Base-by-base conservation (phyloP, 1,140 invertebrate genomes). In the Bombus pyrosoma region DNA sequence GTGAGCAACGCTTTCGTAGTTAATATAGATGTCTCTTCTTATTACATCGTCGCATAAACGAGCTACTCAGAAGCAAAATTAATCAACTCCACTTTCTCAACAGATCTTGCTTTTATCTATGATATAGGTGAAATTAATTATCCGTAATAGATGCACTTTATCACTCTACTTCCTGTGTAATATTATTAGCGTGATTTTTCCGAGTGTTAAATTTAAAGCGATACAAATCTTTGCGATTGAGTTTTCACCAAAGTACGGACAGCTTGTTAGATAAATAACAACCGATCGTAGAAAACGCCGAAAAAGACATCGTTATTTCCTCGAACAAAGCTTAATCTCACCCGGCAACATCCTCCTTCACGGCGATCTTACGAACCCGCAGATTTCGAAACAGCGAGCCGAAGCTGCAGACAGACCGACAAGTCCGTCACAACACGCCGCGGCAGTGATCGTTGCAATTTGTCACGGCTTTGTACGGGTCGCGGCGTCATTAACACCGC, bases 391-490 rank as follows among this genome's bases (percentile, higher is more conserved):
- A 32, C 28, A 15, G 37, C 34, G n/a, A 8, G 13, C 10, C 34
- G 25, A 53, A 22, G 25, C 5, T 0, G 53, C 62, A 34, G 43
- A 43, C 66, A 41, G 64, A 12, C 25, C 32, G 83, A 87, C 83
- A 62, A 34, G 87, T 62, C 78, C 64, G 74, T 89, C 88, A 83
- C 83, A 88, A 89, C 88, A 86, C 69, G 64, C 34, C 37, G 81
- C 34, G 8, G 25, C 75, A 39, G 69, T 69, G 81, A 89, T 89
- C 88, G 81, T 83, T 53, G 85, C 87, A 82, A 89, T 88, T 89
- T 89, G 87, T 89, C 88, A 89, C 6, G 81, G 69, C 87, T 89
- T 89, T 89, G 88, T 83, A 64, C 85, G 62, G 9, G 57, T 57
- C 37, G 47, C 83, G 69, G 84, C 79, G 69, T 81, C 87, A 82